Evolutionary conservation across 2,888 invertebrate genomes (phyloP).

Genomic region (Clepsis dumicolana): DNA sequence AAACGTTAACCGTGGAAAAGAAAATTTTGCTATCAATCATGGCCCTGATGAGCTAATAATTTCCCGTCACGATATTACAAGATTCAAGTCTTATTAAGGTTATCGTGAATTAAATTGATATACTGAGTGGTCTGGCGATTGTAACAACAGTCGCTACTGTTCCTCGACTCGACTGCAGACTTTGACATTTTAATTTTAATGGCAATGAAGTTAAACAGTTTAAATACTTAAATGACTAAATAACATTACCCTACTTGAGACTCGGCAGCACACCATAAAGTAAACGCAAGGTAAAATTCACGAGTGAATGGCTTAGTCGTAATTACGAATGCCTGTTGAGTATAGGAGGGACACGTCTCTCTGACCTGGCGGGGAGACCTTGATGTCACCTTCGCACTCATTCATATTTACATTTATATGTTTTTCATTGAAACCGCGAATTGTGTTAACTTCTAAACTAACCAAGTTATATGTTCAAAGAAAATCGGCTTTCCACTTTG

Average conservation of each 20-base stretch:
- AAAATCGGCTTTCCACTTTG: conserved; percentile 30
- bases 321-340: conserved; percentile 63
- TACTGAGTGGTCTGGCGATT: conserved; percentile 4
- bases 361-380: conserved; percentile 64
- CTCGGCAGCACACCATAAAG: conserved; percentile 44
- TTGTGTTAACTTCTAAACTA: conserved; percentile 20
- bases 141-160: conserved; percentile 17
- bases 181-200: conserved; percentile 24
- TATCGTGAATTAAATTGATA: conserved; percentile 39
- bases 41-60: conserved; percentile 40
- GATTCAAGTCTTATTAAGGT: conserved; percentile 42
- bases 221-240: conserved; percentile 35
- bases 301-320: conserved; percentile 72
- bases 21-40: conserved; percentile 39
- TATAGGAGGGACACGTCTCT: conserved; percentile 53
- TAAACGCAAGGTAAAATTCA: conserved; percentile 79
- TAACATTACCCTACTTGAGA: conserved; percentile 39
- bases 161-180: conserved; percentile 12
- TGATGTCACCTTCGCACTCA: conserved; percentile 64
- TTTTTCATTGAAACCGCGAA: conserved; percentile 24
- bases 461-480: conserved; percentile 28
- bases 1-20: conserved; percentile 28
- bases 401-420: conserved; percentile 52
- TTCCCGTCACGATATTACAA: conserved; percentile 44
- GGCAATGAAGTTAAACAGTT: conserved; percentile 22